These are phyloP conservation scores for Drosophila bifasciata DNA, from an alignment of 1,140 invertebrate genomes.

Conservation along the genomic window DNA sequence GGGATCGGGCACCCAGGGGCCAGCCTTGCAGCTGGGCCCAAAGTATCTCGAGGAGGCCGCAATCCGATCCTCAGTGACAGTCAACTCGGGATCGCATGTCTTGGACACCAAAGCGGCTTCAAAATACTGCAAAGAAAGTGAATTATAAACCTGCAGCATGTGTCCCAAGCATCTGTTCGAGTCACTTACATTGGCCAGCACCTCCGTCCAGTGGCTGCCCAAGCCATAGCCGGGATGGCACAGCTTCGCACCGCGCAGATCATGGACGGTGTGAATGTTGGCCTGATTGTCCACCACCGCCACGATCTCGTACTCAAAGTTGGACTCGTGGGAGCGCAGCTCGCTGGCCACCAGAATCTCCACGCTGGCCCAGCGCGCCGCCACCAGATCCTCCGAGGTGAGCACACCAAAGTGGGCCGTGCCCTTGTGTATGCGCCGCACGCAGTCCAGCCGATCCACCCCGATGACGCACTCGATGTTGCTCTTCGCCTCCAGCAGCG, in stretches of 20 bases:
- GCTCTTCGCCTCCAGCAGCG: constrained; percentile 85
- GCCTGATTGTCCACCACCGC: constrained; percentile 88
- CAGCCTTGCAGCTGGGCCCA: constrained; percentile 90
- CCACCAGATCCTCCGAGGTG: constrained; percentile 91
- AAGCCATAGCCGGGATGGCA: constrained; percentile 91
- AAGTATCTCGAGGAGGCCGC: constrained; percentile 89
- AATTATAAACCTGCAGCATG: background rate
- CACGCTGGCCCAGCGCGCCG: constrained; percentile 88
- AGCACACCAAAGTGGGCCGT: constrained; percentile 92
- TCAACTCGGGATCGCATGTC: constrained; percentile 87
- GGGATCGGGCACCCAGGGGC: constrained; percentile 90
- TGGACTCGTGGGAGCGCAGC: constrained; percentile 85
- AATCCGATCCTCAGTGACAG: constrained; percentile 89
- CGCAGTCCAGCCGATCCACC: constrained; percentile 90
- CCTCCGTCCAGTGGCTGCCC: constrained; percentile 88
- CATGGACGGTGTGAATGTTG: constrained; percentile 84
- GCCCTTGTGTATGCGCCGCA: constrained; percentile 89
- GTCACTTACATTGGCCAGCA: constrained; percentile 87
- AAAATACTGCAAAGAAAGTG: constrained; percentile 86
- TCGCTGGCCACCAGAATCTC: constrained; percentile 89
- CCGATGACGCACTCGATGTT: constrained; percentile 88
- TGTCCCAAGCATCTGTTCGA: too few relatives aligned
- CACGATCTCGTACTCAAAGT: constrained; percentile 88
- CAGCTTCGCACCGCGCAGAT: constrained; percentile 88
- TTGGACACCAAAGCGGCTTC: constrained; percentile 88